phyloP scores from a whole-genome alignment of 2,888 invertebrate genomes.

The Spodoptera exigua region DNA sequence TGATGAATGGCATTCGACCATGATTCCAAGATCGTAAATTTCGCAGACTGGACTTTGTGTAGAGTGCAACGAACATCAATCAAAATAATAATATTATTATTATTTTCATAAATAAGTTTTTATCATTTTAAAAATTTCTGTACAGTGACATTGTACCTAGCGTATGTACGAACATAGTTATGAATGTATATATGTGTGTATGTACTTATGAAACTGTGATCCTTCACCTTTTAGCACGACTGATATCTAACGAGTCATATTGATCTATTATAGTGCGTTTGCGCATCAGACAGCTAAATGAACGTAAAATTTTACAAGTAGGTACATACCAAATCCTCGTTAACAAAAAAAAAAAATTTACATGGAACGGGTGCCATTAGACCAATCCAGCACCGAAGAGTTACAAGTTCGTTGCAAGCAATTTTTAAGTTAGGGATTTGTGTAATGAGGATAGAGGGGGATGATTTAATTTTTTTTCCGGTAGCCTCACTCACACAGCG shows the following conservation, averaged over 20 bases:
- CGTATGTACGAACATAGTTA: too few relatives aligned
- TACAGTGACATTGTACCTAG: slow-evolving; percentile 35
- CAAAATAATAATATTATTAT: slow-evolving; percentile 1
- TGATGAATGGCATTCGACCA: neutral
- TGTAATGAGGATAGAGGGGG: too few relatives aligned
- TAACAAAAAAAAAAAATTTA: too few relatives aligned
- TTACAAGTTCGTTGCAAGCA: too few relatives aligned
- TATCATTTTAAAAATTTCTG: slow-evolving; percentile 22
- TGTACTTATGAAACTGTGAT: slow-evolving; percentile 33
- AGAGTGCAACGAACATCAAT: slow-evolving; percentile 7
- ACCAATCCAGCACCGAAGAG: too few relatives aligned
- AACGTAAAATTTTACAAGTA: slow-evolving; percentile 10
- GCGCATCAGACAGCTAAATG: slow-evolving; percentile 33
- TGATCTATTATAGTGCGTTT: slow-evolving; percentile 23
- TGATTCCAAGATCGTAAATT: neutral
- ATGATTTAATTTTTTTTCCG: too few relatives aligned
- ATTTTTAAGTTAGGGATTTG: too few relatives aligned
- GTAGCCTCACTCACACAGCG: too few relatives aligned
- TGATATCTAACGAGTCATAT: slow-evolving; percentile 36
- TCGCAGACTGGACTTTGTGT: slow-evolving; percentile 5
- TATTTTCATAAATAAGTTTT: slow-evolving; percentile 1
- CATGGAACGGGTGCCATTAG: too few relatives aligned
- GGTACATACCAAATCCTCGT: too few relatives aligned
- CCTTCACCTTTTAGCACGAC: slow-evolving; percentile 56
- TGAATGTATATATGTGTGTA: too few relatives aligned